phyloP scores from a whole-genome alignment of 2,113 vertebrate species.

The Corvus cornix region DNA sequence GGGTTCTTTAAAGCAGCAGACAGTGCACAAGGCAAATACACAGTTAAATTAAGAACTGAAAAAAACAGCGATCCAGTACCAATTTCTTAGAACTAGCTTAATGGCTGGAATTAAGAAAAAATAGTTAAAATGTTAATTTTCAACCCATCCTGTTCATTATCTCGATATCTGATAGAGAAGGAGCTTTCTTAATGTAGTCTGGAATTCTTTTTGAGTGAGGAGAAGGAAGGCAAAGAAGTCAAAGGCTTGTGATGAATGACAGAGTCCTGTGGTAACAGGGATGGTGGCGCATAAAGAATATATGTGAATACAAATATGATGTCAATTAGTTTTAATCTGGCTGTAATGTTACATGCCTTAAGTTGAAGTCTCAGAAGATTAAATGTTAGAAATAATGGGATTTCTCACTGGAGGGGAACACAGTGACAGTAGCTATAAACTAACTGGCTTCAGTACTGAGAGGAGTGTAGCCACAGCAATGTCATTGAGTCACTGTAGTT shows the following conservation, averaged over 20 bases:
- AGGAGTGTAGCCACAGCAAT: not conserved
- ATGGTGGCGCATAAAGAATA: not conserved
- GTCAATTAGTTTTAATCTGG: not conserved
- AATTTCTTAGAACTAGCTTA: not conserved
- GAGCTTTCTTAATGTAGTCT: not conserved
- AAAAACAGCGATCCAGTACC: not conserved
- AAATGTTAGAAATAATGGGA: not conserved
- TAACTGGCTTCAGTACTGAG: not conserved
- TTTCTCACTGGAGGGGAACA: not conserved
- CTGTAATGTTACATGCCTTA: not conserved
- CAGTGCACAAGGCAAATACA: not conserved
- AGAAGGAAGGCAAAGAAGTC: not conserved
- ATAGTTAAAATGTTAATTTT: not conserved
- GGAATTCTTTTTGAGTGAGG: not conserved
- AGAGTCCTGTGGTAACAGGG: not conserved
- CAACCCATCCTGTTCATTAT: not conserved
- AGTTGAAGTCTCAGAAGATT: not conserved
- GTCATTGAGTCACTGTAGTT: rapidly evolving
- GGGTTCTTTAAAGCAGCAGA: not conserved
- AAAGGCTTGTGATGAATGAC: not conserved
- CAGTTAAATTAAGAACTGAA: not conserved
- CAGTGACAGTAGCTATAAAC: not conserved
- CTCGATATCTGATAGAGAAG: not conserved
- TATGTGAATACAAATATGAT: not conserved
- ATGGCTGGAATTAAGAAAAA: not conserved